Evolutionary conservation across 2,113 vertebrate species (phyloP).

Genomic region (Uria lomvia): DNA sequence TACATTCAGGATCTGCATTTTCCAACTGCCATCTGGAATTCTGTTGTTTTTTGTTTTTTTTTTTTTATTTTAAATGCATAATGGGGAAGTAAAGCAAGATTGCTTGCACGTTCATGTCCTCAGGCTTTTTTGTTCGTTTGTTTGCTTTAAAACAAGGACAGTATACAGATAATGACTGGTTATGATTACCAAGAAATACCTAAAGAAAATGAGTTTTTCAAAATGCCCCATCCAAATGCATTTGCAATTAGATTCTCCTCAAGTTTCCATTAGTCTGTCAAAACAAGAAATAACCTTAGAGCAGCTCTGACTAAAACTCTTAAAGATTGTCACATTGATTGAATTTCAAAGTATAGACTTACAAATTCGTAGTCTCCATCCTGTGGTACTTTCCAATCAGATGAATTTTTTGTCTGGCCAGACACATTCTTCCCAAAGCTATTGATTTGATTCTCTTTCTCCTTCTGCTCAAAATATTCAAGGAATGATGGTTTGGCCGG

Average conservation of each 20-base stretch:
- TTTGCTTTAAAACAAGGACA: constrained; percentile 10
- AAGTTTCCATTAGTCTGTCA: constrained; percentile 41
- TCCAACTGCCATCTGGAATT: not conserved
- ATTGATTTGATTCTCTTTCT: constrained; percentile 86
- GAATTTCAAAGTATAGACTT: constrained; percentile 72
- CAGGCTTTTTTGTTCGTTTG: not conserved
- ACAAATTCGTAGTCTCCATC: constrained; percentile 92
- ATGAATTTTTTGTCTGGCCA: constrained; percentile 72
- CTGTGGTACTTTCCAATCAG: constrained; percentile 83
- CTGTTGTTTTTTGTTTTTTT: not conserved
- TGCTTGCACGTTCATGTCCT: not conserved
- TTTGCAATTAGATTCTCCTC: constrained; percentile 26
- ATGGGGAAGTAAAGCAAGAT: not conserved
- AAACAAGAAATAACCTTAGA: constrained; percentile 37
- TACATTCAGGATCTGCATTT: not conserved
- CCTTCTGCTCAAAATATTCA: constrained; percentile 96
- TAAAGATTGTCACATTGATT: constrained; percentile 15
- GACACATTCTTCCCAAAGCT: constrained; percentile 75
- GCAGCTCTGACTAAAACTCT: constrained; percentile 11
- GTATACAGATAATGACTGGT: not conserved
- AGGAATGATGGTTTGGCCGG: constrained; percentile 91
- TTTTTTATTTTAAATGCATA: constrained; percentile 2
- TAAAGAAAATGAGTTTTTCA: constrained; percentile 2
- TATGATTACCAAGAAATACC: not conserved
- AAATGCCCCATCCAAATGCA: not conserved